Evolutionary conservation across 2,888 invertebrate genomes (phyloP), one percentile per base, ranked within the genome.

Genomic region (Drosophila phalerata): DNA sequence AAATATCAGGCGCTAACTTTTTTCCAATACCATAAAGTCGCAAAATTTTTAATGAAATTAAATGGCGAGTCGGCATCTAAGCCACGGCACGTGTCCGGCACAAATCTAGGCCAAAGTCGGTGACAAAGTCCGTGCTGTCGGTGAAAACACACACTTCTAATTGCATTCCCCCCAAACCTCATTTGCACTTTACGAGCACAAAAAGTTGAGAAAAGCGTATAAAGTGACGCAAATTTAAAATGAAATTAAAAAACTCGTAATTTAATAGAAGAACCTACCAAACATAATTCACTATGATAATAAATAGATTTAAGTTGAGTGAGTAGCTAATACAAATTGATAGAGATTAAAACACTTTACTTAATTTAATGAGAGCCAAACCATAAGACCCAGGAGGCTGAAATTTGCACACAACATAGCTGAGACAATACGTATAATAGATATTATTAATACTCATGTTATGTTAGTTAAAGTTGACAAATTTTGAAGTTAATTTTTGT

Each of bases 1-100:
- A 69, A 69, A 73, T 68, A 69, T 62, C 49, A n/a, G 28, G 53
- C 49, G 58, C 25, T 37, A 81, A 78, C 69, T 81, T 77, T 72
- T 53, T 69, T 65, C 47, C 47, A 47, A 63, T 67, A 73, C 76
- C 65, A 74, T 70, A 75, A 80, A 53, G 65, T 64, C 48, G 53
- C 28, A 45, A 71, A 71, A 73, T 73, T 73, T 73, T 71, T 68
- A 76, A 78, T 81, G 71, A 78, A 84, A 81, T 84, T 78, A 73
- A 77, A 69, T 55, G 57, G 55, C 38, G 11, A 52, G 52, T 62
- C 53, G 49, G 10, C 15, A 30, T 15, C 40, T 73, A 66, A 73
- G 73, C 68, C 73, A 17, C 61, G 58, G 62, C 77, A 51, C 76
- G 77, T 77, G 77, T 72, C 68, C 65, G 48, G 19, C 13, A 22